A percentile compares a stretch with the other conserved stretches of the same genome.
Evolutionary conservation across 2,797 vertebrate genomes (phyloP).

Genomic region (Thunnus albacares): DNA sequence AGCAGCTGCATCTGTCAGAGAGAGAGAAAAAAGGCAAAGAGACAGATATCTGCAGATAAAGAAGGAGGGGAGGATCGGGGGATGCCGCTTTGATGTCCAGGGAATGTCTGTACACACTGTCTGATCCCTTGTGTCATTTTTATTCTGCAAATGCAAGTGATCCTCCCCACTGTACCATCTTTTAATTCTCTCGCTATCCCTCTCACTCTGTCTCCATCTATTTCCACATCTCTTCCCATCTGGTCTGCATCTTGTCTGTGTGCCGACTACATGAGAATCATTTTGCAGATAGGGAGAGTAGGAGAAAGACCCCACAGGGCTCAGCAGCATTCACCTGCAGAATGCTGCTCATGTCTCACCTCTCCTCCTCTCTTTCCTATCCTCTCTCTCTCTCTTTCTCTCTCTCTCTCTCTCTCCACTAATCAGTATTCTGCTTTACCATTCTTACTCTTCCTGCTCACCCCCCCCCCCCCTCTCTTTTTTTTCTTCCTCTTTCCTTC

Average conservation of each 20-base stretch:
- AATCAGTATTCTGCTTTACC: slow-evolving; percentile 83
- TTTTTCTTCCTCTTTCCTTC: slow-evolving; percentile 28
- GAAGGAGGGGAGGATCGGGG: slow-evolving; percentile 17
- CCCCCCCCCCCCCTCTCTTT: background rate
- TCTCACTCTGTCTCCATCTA: slow-evolving; percentile 1
- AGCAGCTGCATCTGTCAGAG: slow-evolving; percentile 58
- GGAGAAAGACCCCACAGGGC: slow-evolving; percentile 58
- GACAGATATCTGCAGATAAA: slow-evolving; percentile 25
- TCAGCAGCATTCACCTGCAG: slow-evolving; percentile 79
- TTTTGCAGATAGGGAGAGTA: slow-evolving; percentile 39
- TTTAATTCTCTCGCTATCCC: slow-evolving; percentile 20
- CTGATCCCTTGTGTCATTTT: slow-evolving; percentile 51
- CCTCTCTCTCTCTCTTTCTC: slow-evolving; percentile 11
- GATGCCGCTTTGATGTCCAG: slow-evolving; percentile 54
- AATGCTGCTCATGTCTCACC: slow-evolving; percentile 43
- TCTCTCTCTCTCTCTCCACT: slow-evolving; percentile 46
- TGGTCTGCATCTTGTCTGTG: slow-evolving; percentile 10
- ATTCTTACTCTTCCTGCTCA: slow-evolving; percentile 54
- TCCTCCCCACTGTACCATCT: background rate
- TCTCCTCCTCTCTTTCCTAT: background rate
- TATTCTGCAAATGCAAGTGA: slow-evolving; percentile 31
- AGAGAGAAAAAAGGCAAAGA: slow-evolving; percentile 34
- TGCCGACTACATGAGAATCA: slow-evolving; percentile 23
- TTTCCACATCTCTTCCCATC: slow-evolving; percentile 15
- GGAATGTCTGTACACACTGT: slow-evolving; percentile 34